Evolutionary conservation across 2,888 invertebrate genomes (phyloP).

Genomic region (Icerya purchasi): DNA sequence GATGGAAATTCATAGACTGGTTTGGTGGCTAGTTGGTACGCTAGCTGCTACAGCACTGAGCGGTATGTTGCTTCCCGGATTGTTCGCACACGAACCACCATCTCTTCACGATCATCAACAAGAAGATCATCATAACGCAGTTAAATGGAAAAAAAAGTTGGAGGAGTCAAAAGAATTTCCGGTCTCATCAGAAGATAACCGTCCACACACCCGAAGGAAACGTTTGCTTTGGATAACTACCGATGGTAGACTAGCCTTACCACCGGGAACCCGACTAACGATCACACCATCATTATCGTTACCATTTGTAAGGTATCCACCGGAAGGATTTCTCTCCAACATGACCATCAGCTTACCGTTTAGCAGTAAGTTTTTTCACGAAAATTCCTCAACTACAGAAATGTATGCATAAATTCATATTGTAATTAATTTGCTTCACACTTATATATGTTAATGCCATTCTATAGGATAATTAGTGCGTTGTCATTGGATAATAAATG

Average conservation of each 20-base stretch:
- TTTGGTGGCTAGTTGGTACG: slow-evolving; percentile 12
- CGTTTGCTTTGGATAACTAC: slow-evolving; percentile 67
- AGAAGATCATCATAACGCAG: background rate
- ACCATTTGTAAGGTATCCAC: slow-evolving; percentile 65
- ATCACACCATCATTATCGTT: slow-evolving; percentile 59
- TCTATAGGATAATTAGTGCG: too few species aligned
- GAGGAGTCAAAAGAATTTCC: background rate
- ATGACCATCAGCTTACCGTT: slow-evolving; percentile 64
- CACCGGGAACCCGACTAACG: slow-evolving; percentile 58
- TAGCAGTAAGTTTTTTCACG: slow-evolving; percentile 45
- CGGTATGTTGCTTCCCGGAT: background rate
- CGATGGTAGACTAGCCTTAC: slow-evolving; percentile 59
- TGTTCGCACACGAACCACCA: background rate
- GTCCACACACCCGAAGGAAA: slow-evolving; percentile 53
- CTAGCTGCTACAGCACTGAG: slow-evolving; percentile 6
- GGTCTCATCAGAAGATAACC: background rate
- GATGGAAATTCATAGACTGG: slow-evolving; percentile 11
- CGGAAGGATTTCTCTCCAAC: slow-evolving; percentile 64
- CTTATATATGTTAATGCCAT: too few species aligned
- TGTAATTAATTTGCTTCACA: too few species aligned
- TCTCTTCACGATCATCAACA: background rate
- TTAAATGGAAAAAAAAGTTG: background rate
- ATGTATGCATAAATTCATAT: too few species aligned
- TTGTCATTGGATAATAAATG: too few species aligned
- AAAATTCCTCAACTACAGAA: too few species aligned